Evolutionary conservation across 2,888 invertebrate species (phyloP).

Genomic region (Catocala sponsa): DNA sequence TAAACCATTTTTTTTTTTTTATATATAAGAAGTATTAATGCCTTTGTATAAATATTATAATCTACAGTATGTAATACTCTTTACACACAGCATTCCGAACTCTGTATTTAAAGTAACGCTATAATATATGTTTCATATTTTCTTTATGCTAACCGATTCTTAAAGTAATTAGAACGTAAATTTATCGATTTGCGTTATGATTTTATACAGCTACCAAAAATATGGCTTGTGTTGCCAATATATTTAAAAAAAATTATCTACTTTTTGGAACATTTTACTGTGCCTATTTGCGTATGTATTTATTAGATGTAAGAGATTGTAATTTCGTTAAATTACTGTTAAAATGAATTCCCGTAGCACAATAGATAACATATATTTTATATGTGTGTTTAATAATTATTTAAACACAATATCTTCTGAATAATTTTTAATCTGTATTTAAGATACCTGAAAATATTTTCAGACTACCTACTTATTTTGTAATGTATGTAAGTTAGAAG

Average conservation of each 20-base stretch:
- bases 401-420: neutral
- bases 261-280: constrained; percentile 46
- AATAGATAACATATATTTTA: constrained; percentile 48
- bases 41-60: constrained; percentile 19
- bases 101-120: constrained; percentile 17
- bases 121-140: constrained; percentile 7
- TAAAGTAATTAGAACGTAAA: neutral
- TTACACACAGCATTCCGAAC: constrained; percentile 35
- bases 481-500: neutral
- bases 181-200: constrained; percentile 11
- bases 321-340: constrained; percentile 31
- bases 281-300: constrained; percentile 29
- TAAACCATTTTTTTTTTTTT: constrained; percentile 28
- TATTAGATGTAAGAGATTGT: constrained; percentile 32
- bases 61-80: constrained; percentile 9
- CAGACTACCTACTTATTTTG: neutral
- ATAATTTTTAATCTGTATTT: neutral
- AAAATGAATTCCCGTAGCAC: constrained; percentile 32
- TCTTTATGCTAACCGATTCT: no score
- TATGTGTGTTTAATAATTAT: constrained; percentile 41
- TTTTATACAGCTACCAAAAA: constrained; percentile 21
- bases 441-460: neutral
- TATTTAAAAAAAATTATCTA: constrained; percentile 27
- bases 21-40: constrained; percentile 28
- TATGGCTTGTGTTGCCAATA: constrained; percentile 27